phyloP scores from a whole-genome alignment of 2,797 vertebrate species.

The Tauraco hartlaubi region DNA sequence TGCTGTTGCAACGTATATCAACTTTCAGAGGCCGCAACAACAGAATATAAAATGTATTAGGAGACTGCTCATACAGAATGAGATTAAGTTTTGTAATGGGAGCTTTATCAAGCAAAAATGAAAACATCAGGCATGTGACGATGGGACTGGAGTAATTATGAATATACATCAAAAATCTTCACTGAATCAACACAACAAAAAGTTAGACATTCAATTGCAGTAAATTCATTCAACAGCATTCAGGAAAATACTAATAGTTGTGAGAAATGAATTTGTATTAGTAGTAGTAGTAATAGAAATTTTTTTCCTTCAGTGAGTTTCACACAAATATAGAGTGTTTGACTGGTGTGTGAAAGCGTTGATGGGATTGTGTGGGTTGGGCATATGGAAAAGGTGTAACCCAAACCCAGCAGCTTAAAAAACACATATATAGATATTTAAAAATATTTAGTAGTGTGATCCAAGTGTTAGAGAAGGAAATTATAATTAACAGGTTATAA shows the following conservation, averaged over 20 bases:
- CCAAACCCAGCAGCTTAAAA: constrained; percentile 75
- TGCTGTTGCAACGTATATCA: constrained; percentile 63
- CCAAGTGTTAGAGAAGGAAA: constrained; percentile 68
- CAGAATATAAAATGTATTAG: constrained; percentile 60
- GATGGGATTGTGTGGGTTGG: constrained; percentile 70
- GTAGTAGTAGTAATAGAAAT: constrained; percentile 67
- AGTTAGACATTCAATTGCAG: not conserved
- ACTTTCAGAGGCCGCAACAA: constrained; percentile 61
- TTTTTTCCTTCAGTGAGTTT: constrained; percentile 72
- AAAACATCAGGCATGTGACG: not conserved
- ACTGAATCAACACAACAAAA: constrained; percentile 6
- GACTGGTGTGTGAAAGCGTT: constrained; percentile 73
- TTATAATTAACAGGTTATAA: constrained; percentile 71
- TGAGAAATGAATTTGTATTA: constrained; percentile 72
- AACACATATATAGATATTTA: constrained; percentile 72
- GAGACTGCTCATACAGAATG: constrained; percentile 43
- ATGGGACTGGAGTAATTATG: constrained; percentile 6
- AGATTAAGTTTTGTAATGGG: constrained; percentile 55
- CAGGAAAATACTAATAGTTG: constrained; percentile 61
- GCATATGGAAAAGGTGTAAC: constrained; percentile 74
- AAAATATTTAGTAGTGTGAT: constrained; percentile 62
- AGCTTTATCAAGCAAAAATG: constrained; percentile 23
- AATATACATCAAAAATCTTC: constrained; percentile 48
- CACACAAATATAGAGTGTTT: constrained; percentile 75
- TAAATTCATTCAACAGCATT: constrained; percentile 37